A percentile compares a stretch with the other conserved stretches of the same genome.
Conservation (phyloP, 2,113 vertebrate species). For the Perca flavescens region DNA sequence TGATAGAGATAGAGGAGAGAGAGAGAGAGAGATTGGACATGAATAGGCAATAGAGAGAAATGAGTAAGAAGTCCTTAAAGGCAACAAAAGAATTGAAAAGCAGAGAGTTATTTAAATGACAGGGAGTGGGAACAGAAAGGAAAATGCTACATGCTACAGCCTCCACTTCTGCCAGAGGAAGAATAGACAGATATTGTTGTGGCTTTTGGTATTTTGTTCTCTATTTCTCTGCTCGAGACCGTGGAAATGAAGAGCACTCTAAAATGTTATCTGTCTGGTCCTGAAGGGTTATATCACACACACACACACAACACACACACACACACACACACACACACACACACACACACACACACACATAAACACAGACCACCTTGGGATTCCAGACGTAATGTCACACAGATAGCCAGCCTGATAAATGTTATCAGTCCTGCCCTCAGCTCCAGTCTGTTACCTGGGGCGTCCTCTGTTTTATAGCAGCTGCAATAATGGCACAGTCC, state of each 20-base stretch:
- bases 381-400: constrained; percentile 56
- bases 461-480: constrained; percentile 42
- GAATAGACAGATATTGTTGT: constrained; percentile 48
- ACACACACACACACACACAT: constrained; percentile 19
- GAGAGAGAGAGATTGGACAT: constrained; percentile 12
- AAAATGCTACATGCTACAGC: neutral
- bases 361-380: constrained; percentile 42
- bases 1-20: constrained; percentile 27
- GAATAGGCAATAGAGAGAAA: constrained; percentile 28
- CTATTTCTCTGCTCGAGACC: constrained; percentile 41
- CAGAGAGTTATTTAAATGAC: constrained; percentile 19
- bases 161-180: constrained; percentile 16
- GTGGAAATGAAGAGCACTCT: constrained; percentile 57
- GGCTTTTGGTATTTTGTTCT: constrained; percentile 51
- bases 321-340: constrained; percentile 18
- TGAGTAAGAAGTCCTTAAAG: constrained; percentile 31
- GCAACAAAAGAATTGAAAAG: constrained; percentile 28
- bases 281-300: constrained; percentile 47
- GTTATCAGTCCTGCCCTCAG: constrained; percentile 57
- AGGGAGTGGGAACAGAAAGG: neutral
- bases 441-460: constrained; percentile 54
- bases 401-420: constrained; percentile 53
- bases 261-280: constrained; percentile 66
- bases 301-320: constrained; percentile 19
- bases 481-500: constrained; percentile 26